Conservation (phyloP, 1,140 invertebrate genomes). For the Cotesia chilonis region DNA sequence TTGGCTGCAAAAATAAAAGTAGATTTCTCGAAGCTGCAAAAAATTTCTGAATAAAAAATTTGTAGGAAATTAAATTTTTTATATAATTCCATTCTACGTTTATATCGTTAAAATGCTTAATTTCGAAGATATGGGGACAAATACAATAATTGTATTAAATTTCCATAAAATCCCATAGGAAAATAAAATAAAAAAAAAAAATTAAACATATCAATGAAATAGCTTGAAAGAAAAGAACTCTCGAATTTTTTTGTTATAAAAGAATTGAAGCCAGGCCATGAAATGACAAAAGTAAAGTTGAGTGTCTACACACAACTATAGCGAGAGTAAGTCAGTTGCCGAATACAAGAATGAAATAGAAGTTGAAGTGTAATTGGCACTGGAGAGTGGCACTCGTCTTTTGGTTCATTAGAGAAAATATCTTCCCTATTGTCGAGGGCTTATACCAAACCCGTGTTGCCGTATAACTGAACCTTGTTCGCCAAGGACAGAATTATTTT, state of each 20-base stretch:
- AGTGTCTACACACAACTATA: not conserved
- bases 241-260: slow-evolving; percentile 17
- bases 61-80: too few species aligned
- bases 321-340: not conserved
- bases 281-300: slow-evolving; percentile 55
- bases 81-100: too few species aligned
- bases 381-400: slow-evolving; percentile 61
- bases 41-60: too few species aligned
- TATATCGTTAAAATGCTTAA: too few species aligned
- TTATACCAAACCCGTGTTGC: slow-evolving; percentile 44
- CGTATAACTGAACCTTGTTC: slow-evolving; percentile 25
- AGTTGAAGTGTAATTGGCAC: slow-evolving; percentile 65
- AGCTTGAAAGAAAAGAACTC: too few species aligned
- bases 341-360: slow-evolving; percentile 26
- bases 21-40: too few species aligned
- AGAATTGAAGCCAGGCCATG: slow-evolving; percentile 47
- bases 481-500: slow-evolving; percentile 62
- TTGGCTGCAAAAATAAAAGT: too few species aligned
- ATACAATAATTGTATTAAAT: too few species aligned
- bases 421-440: slow-evolving; percentile 63
- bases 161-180: too few species aligned
- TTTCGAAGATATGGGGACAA: too few species aligned
- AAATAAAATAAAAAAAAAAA: too few species aligned
- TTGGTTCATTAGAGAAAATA: slow-evolving; percentile 67
- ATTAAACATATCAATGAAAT: too few species aligned